phyloP scores from a whole-genome alignment of 2,888 invertebrate species.

The Tridacna gigas region DNA sequence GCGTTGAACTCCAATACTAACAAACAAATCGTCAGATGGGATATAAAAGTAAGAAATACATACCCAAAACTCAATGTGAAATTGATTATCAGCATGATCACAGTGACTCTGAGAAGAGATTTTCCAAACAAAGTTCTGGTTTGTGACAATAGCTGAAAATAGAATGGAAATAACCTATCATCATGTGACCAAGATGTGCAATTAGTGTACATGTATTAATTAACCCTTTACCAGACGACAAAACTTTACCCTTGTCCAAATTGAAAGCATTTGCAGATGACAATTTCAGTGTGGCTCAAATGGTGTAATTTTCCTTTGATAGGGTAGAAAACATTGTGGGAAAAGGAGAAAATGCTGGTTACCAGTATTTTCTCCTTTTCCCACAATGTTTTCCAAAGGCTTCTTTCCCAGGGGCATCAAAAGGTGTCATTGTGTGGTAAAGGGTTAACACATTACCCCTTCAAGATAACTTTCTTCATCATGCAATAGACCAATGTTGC shows the following conservation, averaged over 20 bases:
- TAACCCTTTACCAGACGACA: background rate
- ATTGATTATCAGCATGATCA: slow-evolving; percentile 90
- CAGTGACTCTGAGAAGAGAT: slow-evolving; percentile 66
- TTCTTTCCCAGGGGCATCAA: no score
- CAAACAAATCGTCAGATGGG: no score
- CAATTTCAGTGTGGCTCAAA: no score
- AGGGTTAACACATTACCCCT: no score
- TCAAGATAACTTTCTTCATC: no score
- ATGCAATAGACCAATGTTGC: no score
- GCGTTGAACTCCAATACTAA: no score
- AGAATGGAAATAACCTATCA: background rate
- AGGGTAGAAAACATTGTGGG: slow-evolving; percentile 3
- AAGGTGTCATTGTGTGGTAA: no score
- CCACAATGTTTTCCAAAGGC: background rate
- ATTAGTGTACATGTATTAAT: background rate
- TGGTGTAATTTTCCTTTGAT: no score
- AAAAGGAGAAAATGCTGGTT: slow-evolving; percentile 3
- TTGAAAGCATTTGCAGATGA: background rate
- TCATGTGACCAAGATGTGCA: background rate
- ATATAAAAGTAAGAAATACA: slow-evolving; percentile 14
- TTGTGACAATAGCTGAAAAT: slow-evolving; percentile 69
- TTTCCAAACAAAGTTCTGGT: slow-evolving; percentile 71
- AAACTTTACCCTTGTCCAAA: background rate
- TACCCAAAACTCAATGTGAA: slow-evolving; percentile 97
- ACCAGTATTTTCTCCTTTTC: background rate